Evolutionary conservation across 92 coral and sea anemone species (phyloP), one percentile per base, ranked within the genome.

Genomic region (Paramuricea clavata): DNA sequence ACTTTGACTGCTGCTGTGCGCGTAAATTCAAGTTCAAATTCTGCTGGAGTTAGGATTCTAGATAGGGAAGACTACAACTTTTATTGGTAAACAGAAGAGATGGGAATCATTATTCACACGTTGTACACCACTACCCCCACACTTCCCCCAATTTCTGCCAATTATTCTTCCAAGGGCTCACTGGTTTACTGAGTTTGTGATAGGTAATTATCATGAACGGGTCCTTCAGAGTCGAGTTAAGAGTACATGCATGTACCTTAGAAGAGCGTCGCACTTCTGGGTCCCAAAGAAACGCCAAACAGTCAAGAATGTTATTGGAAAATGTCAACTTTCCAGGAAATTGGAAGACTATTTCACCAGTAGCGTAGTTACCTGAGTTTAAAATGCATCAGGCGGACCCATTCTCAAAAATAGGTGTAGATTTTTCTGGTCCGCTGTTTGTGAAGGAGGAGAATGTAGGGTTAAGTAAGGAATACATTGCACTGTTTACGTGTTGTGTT

Each of bases 111-210:
- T n/a, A n/a, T n/a, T n/a, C n/a, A n/a, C n/a, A n/a, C n/a, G n/a
- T n/a, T n/a, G n/a, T n/a, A n/a, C n/a, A n/a, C n/a, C n/a, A n/a
- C n/a, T n/a, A n/a, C n/a, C n/a, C n/a, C n/a, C n/a, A n/a, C n/a
- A n/a, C n/a, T n/a, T n/a, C n/a, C n/a, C n/a, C n/a, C n/a, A n/a
- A n/a, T n/a, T n/a, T n/a, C n/a, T n/a, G 35, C 85, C 89, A 15
- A 49, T 75, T 11, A 9, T 85, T 0, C 64, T 85, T 19, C 89
- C 89, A 23, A 56, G 30, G 19, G 41, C 39, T 25, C 89, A 85
- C 19, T 25, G 89, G 89, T 39, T 85, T 25, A 85, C 89, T 0
- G 39, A 67, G 74, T 30, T 67, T 10, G 74, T 67, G 2, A 30
- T 67, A 67, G 25, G 2, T 0, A 7, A 17, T 3, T 67, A 36